Percentiles rank a stretch among this genome's conserved stretches.
These are phyloP conservation scores for Bos javanicus DNA, from an alignment of 2,113 vertebrate genomes.

Conservation along the genomic window DNA sequence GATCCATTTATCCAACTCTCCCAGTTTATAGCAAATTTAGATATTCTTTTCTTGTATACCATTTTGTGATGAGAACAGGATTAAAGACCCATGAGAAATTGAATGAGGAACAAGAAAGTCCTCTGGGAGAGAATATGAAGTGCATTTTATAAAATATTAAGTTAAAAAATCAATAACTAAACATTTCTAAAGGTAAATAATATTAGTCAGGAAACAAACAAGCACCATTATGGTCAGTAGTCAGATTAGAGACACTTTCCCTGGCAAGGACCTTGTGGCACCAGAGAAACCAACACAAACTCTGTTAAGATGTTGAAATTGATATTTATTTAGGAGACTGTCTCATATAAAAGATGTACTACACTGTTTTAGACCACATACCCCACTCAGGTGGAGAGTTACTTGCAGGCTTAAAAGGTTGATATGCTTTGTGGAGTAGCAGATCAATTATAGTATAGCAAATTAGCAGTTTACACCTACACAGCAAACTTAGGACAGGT, in stretches of 20 bases:
- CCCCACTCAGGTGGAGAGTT: slow-evolving; percentile 24
- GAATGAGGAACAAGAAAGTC: slow-evolving; percentile 28
- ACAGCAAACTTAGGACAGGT: background rate
- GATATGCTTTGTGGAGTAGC: slow-evolving; percentile 19
- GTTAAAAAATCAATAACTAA: slow-evolving; percentile 51
- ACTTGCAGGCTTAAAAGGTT: slow-evolving; percentile 44
- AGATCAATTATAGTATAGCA: slow-evolving; percentile 21
- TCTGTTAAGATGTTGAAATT: slow-evolving; percentile 53
- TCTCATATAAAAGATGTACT: slow-evolving; percentile 52
- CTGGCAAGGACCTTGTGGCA: slow-evolving; percentile 33
- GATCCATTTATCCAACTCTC: background rate
- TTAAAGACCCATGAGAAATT: slow-evolving; percentile 37
- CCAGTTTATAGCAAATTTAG: slow-evolving; percentile 7
- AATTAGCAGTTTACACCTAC: background rate
- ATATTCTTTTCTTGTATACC: background rate
- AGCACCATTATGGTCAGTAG: slow-evolving; percentile 35
- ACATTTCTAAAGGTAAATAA: slow-evolving; percentile 65
- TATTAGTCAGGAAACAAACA: slow-evolving; percentile 45
- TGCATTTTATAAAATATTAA: slow-evolving; percentile 42
- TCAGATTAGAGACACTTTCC: slow-evolving; percentile 41
- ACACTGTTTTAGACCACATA: slow-evolving; percentile 32
- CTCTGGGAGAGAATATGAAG: background rate
- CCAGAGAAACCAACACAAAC: slow-evolving; percentile 56
- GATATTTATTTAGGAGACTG: slow-evolving; percentile 12
- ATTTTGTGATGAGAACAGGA: background rate